Evolutionary conservation across 2,113 vertebrate genomes (phyloP), one percentile per base, ranked within the genome.

Genomic region (Naja naja): DNA sequence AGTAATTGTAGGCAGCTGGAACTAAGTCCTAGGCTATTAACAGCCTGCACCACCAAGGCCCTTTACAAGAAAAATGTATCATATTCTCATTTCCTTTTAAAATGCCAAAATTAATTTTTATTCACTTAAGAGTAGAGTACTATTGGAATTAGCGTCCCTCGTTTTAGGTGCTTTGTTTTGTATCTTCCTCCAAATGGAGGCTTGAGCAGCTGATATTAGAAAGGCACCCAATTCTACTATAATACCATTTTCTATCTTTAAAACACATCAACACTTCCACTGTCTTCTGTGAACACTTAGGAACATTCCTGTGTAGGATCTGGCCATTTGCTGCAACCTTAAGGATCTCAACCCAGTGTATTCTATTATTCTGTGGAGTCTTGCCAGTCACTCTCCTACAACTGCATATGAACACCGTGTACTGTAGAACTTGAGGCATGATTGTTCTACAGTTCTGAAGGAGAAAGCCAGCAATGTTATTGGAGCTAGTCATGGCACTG

Each of bases 391-490:
- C 30, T 88, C 91, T 88, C 88, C 92, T 60, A 30, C 69, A 93
- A 93, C 45, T 96, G 95, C 95, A 95, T 97, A 93, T 86, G 74
- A 89, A 85, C 49, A 5, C 5, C 54, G 90, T 58, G 43, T 60
- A 53, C 20, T 86, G 74, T 49, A 89, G 53, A 89, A 93, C 88
- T 47, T 85, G 30, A 86, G 54, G 30, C 88, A 85, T 60, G 43
- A 58, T 85, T 86, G 60, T 34, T 89, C 53, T 93, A 27, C 54
- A 93, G 5, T 23, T 90, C 30, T 85, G 30, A 92, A 89, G 69
- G 22, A 39, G 87, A 87, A 97, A 95, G 95, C 95, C 95, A 96
- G 88, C 94, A 95, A 87, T 93, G 90, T 94, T 96, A 93, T 94
- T 93, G 45, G 91, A 96, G 93, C 45, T 93, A 92, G 93, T 95